A percentile compares a stretch with the other conserved stretches of the same genome.
phyloP scores from a whole-genome alignment of 2,888 invertebrate species.

The Dermolepida albohirtum region DNA sequence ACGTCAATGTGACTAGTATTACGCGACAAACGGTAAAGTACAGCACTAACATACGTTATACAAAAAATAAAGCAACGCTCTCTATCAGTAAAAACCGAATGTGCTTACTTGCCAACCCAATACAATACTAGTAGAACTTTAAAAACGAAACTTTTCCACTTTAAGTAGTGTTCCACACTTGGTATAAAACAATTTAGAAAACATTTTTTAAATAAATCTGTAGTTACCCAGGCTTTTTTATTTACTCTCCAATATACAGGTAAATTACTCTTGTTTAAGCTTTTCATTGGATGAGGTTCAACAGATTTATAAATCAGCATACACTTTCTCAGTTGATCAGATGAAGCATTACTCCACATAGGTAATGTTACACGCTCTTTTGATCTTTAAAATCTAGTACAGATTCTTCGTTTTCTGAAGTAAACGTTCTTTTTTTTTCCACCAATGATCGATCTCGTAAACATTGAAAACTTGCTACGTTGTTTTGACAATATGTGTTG shows the following conservation, averaged over 20 bases:
- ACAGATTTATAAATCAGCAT: conserved; percentile 50
- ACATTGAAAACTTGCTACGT: conserved; percentile 54
- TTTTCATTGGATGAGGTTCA: conserved; percentile 50
- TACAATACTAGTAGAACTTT: too few relatives aligned
- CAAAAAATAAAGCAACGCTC: too few relatives aligned
- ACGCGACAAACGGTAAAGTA: conserved; percentile 47
- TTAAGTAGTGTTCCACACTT: conserved; percentile 46
- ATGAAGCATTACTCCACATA: conserved; percentile 47
- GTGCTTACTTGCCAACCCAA: too few relatives aligned
- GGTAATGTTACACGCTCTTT: conserved; percentile 49
- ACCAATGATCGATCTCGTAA: conserved; percentile 52
- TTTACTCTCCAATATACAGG: conserved; percentile 49
- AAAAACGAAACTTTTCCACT: conserved; percentile 39
- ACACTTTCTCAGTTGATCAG: conserved; percentile 48
- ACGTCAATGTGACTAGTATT: too few relatives aligned
- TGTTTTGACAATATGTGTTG: too few relatives aligned
- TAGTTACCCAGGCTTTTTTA: conserved; percentile 49
- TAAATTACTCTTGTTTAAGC: conserved; percentile 42
- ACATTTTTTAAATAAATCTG: conserved; percentile 49
- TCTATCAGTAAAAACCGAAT: too few relatives aligned
- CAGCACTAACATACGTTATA: conserved; percentile 43
- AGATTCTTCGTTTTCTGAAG: conserved; percentile 47
- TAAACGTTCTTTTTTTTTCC: conserved; percentile 49
- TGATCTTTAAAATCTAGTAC: conserved; percentile 47
- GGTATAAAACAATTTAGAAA: conserved; percentile 48